Evolutionary conservation across 2,113 vertebrate species (phyloP), one percentile per base, ranked within the genome.

Genomic region (Hirundichthys speculiger): DNA sequence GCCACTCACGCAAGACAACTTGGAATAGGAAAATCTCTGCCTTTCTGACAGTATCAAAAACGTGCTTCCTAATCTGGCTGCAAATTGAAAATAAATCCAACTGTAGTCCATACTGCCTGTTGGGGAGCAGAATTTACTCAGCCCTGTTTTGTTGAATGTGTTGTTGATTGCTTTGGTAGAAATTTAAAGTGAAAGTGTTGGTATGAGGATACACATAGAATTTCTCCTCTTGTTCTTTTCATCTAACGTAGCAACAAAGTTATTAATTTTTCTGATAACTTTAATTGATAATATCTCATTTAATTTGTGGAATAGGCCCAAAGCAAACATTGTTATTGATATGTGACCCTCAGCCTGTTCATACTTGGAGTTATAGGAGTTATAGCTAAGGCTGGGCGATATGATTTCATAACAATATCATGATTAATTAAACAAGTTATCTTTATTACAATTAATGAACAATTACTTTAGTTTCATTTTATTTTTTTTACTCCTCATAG

Each of bases 21-120:
- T 62, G 72, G 69, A 89, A 83, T 54, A 75, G 70, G 73, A 79
- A 30, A 19, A 34, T 34, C 30, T 34, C 30, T 34, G 30, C 30
- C 30, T 34, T 34, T 69, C 51, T 87, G 85, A 80, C 78, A 51
- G 60, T 78, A 87, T 88, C 82, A 82, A 85, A 73, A 86, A 69
- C 53, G 56, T 53, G 73, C 27, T 65, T 55, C 77, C 61, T 84
- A 79, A 91, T 87, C 74, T 83, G 70, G 52, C 66, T 76, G 72
- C 75, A 87, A 85, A 88, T 86, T 87, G 85, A 83, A 86, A 86
- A 88, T 82, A 77, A 69, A 62, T 73, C 68, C 55, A 51, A 45
- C 52, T 52, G 54, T 49, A 42, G 62, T 68, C 38, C 51, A n/a
- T 30, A 42, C 30, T 9, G 64, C 62, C 46, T 66, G 62, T 67